phyloP scores from a whole-genome alignment of 1,140 invertebrate genomes.

The Drosophila sucinea region DNA sequence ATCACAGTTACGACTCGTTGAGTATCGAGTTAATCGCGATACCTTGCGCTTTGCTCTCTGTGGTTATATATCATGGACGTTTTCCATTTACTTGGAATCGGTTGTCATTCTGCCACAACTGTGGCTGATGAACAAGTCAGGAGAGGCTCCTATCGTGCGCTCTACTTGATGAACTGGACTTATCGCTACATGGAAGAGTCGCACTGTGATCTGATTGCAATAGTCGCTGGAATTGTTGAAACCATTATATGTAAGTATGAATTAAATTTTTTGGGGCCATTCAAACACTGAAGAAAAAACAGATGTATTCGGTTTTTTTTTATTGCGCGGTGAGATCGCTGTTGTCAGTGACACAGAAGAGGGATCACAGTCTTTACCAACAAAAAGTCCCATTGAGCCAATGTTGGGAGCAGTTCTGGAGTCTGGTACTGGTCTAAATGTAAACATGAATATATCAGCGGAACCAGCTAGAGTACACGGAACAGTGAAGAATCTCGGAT shows the following conservation, averaged over 20 bases:
- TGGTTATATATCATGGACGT: slow-evolving; percentile 99
- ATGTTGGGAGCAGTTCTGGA: too few species aligned
- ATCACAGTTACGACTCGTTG: slow-evolving; percentile 99
- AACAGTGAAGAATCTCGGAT: too few species aligned
- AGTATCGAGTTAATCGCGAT: slow-evolving; percentile 97
- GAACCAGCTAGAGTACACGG: too few species aligned
- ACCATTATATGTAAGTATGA: slow-evolving; percentile 86
- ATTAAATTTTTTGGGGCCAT: too few species aligned
- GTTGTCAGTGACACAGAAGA: too few species aligned
- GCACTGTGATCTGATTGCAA: slow-evolving; percentile 98
- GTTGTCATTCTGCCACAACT: slow-evolving; percentile 99
- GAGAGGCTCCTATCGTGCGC: slow-evolving; percentile 98
- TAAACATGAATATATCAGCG: too few species aligned
- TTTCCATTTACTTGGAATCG: slow-evolving; percentile 99
- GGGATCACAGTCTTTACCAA: too few species aligned
- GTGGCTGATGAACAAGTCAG: slow-evolving; percentile 99
- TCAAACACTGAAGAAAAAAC: too few species aligned
- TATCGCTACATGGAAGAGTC: slow-evolving; percentile 97
- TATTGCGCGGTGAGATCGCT: too few species aligned
- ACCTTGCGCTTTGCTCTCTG: slow-evolving; percentile 92
- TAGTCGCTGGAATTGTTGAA: slow-evolving; percentile 97
- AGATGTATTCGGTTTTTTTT: too few species aligned
- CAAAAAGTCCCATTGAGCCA: too few species aligned
- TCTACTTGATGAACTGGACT: slow-evolving; percentile 99
- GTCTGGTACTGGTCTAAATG: too few species aligned